Evolutionary conservation across 1,140 invertebrate species (phyloP).

Genomic region (Odontomachus brunneus): DNA sequence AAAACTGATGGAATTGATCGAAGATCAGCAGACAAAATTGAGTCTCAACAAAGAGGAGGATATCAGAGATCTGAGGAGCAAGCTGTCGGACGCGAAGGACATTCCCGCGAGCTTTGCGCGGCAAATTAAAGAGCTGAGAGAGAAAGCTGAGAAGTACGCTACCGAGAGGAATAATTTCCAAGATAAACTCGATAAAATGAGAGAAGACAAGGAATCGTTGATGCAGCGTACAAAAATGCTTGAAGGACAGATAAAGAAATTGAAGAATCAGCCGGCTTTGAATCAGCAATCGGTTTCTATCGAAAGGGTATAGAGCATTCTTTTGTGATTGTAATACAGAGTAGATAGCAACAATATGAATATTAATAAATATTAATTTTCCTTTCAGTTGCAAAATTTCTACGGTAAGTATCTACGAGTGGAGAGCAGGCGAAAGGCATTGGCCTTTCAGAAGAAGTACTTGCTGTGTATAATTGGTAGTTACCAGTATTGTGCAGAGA

Average conservation of each 20-base stretch:
- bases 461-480: conserved; percentile 90
- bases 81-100: conserved; percentile 70
- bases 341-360: not conserved
- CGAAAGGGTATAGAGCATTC: conserved; percentile 62
- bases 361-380: conserved; percentile 52
- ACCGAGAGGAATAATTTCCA: conserved; percentile 83
- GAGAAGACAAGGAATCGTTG: conserved; percentile 72
- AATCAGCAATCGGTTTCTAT: not conserved
- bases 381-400: conserved; percentile 88
- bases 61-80: conserved; percentile 73
- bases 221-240: conserved; percentile 67
- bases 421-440: conserved; percentile 92
- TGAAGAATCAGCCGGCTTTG: conserved; percentile 70
- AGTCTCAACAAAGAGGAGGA: conserved; percentile 78
- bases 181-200: conserved; percentile 72
- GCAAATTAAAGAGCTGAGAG: conserved; percentile 82
- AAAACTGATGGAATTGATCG: conserved; percentile 71
- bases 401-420: conserved; percentile 91
- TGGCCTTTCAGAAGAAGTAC: conserved; percentile 94
- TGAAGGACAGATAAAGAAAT: conserved; percentile 68
- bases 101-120: conserved; percentile 84
- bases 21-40: conserved; percentile 69
- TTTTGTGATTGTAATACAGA: conserved; percentile 18
- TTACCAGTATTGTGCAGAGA: conserved; percentile 87
- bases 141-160: conserved; percentile 79